Evolutionary conservation across 92 coral and sea anemone species (phyloP), one percentile per base, ranked within the genome.

Genomic region (Phenganax stokvisi): DNA sequence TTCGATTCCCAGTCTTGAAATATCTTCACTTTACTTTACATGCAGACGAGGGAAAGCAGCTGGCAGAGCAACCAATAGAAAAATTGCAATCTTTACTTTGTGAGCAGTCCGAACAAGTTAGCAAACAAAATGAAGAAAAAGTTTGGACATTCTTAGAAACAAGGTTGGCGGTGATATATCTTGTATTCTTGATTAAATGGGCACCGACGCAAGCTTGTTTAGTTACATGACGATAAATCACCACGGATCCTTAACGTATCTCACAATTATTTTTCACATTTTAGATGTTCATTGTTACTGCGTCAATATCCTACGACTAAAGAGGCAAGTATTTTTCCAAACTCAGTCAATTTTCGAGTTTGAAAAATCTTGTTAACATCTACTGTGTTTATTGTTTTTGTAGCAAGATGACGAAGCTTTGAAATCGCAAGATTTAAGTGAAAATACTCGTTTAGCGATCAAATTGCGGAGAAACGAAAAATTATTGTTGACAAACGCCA

Each of bases 121-220:
- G 89, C 47, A 59, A 84, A 51, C 84, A 87, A 68, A 94, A 91
- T 75, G 98, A 94, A 80, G 67, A 59, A 60, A 90, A 87, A 75
- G 51, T 84, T 54, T 94, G 97, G 97, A 86, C 85, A 56, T 94
- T 88, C 73, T 77, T 94, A 54, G 88, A 89, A 72, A 94, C 92
- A 71, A 87, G 98, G 54, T 84, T 92, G 71, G 72, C 8, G 17
- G 7, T 16, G 20, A 66, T 5, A 66, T 1, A 66, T 66, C 25
- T 61, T 61, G 67, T 0, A 61, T 61, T 0, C 67, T 61, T 0
- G 25, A 9, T 0, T 13, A 15, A 4, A 66, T 66, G 9, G 47
- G 47, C 2, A 37, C 47, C 0, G 47, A 37, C 2, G 5, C 47
- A 37, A 37, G 47, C 47, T 37, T 37, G 47, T 37, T 37, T 37